Evolutionary conservation across 2,797 vertebrate species (phyloP), one percentile per base, ranked within the genome.

Genomic region (Myiotriccus ornatus): DNA sequence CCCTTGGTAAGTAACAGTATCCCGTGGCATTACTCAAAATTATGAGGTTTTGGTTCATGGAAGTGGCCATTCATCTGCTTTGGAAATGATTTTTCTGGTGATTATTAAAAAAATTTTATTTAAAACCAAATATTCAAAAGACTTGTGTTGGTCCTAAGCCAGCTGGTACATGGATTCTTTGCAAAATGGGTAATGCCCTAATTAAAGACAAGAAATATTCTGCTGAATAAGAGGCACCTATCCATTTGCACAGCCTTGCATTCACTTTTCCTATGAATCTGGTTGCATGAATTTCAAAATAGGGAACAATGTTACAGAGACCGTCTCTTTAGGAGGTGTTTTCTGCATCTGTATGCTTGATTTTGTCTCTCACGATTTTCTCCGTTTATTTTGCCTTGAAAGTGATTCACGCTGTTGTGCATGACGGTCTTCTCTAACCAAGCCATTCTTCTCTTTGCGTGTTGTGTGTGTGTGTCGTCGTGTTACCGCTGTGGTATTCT

Each of bases 371-470:
- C 79, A 80, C 2, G 0, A 55, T 86, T 84, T 63, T 88, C 76
- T 94, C n/a, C 9, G 28, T 94, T 81, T 84, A 55, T 96, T 96
- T 95, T 77, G 77, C 70, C 73, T 91, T 95, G 64, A 93, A 83
- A 94, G 44, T 75, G 50, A 67, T 74, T 90, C 55, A 52, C 5
- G 0, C 76, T 56, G 74, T 95, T 95, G 85, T 95, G 92, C 90
- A 93, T 92, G 94, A 65, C 32, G n/a, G 69, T 67, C 47, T 86
- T 95, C 70, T 94, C 95, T 96, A 97, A 96, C 86, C 14, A 25
- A 93, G 69, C 65, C 94, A 6, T 94, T 97, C 91, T 96, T 96
- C 89, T 97, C 96, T 96, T 82, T 96, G 82, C 56, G 53, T 95
- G 83, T 94, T 96, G 76, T 95, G 62, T 84, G 39, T 71, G 78